phyloP scores from a whole-genome alignment of 1,140 invertebrate genomes.

The Lepeophtheirus salmonis region DNA sequence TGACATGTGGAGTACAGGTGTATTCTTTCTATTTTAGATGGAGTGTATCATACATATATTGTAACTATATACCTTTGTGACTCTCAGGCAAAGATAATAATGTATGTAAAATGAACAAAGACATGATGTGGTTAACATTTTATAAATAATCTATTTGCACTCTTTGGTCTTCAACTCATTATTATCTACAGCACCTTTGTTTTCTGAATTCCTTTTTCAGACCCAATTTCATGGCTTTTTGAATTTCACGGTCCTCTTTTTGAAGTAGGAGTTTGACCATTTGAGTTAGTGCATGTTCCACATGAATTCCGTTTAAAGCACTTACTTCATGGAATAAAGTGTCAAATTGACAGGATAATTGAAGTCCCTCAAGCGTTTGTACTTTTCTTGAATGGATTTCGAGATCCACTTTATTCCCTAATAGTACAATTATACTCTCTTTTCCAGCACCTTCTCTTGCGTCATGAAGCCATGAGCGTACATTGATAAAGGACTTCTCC shows the following conservation, averaged over 20 bases:
- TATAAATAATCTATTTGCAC: too few relatives aligned
- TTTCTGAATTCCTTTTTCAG: slow-evolving; percentile 1
- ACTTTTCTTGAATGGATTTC: background rate
- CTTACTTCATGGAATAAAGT: background rate
- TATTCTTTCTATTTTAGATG: too few relatives aligned
- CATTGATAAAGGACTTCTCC: slow-evolving; percentile 34
- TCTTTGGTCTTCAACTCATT: too few relatives aligned
- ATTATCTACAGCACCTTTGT: background rate
- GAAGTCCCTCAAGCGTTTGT: slow-evolving; percentile 23
- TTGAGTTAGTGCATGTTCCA: background rate
- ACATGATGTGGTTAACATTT: too few relatives aligned
- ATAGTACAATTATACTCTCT: background rate
- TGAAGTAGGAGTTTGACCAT: background rate
- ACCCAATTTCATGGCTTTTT: background rate
- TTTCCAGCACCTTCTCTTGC: slow-evolving; percentile 23
- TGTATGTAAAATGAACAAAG: too few relatives aligned
- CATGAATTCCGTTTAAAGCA: background rate
- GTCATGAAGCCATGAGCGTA: slow-evolving; percentile 34
- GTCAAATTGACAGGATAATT: background rate
- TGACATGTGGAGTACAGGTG: too few relatives aligned
- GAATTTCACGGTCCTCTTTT: slow-evolving; percentile 2
- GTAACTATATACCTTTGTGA: too few relatives aligned
- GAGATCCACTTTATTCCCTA: slow-evolving; percentile 4
- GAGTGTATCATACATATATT: too few relatives aligned
- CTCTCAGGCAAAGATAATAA: too few relatives aligned